Base-by-base conservation (phyloP, 2,797 vertebrate species). In the Oryzias dopingdopingensis region DNA sequence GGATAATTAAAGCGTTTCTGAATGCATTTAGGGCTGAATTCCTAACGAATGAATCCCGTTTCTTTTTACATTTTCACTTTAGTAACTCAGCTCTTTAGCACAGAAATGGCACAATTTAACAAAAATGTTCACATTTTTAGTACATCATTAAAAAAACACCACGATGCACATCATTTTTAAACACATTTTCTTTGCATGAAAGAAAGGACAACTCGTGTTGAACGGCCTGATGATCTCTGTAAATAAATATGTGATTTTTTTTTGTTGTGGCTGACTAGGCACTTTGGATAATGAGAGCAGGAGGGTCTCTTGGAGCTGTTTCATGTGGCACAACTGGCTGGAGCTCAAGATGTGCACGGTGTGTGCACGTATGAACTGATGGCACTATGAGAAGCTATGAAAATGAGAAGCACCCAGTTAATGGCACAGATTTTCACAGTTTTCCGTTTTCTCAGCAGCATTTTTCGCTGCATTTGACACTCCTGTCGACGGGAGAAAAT, bases 241-340 rank as follows among this genome's bases (percentile, higher is more conserved):
- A 74, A 83, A 83, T 79, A 47, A 76, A 79, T 70, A 8, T 3
- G 8, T 48, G 18, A 18, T 60, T 52, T 62, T 44, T 44, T 62
- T 67, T 77, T 56, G 80, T 73, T 70, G 56, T 85, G 84, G 86
- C 79, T 69, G 77, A 84, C 77, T 74, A 92, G 91, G 90, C 89
- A 92, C 90, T 92, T 93, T 85, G 80, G 87, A 81, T 75, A 65
- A 76, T 67, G 70, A 74, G 49, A 40, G 54, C 64, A 57, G 60
- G 48, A 77, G 57, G 71, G 72, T 58, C 37, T 42, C 58, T 5
- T 40, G 53, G 47, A 70, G 54, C 46, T 17, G 16, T 54, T 62
- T 42, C 22, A 55, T 45, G 59, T 65, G 70, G 59, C 56, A 67
- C 49, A 2, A 62, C 52, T 60, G 16, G 18, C 37, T 47, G 43